Conservation (phyloP, 1,140 invertebrate species). For the Lepidurus apus region DNA sequence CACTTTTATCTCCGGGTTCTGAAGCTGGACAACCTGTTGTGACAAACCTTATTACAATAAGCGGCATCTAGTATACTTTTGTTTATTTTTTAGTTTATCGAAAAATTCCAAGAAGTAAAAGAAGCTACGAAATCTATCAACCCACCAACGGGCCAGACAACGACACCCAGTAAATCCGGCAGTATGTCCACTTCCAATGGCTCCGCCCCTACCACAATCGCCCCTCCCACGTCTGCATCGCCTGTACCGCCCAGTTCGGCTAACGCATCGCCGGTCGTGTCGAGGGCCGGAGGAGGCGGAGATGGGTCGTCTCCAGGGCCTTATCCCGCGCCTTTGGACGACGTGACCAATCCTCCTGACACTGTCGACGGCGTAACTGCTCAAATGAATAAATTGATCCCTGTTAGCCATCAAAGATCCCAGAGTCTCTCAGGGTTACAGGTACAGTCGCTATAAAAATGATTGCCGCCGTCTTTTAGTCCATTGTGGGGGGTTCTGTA, state of each 20-base stretch:
- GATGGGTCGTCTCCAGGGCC: conserved; percentile 14
- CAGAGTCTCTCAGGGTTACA: conserved; percentile 53
- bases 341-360: conserved; percentile 36
- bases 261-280: conserved; percentile 73
- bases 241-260: conserved; percentile 70
- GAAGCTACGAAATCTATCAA: conserved; percentile 63
- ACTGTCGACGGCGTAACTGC: conserved; percentile 37
- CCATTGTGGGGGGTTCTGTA: conserved; percentile 29
- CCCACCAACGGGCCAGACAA: conserved; percentile 8
- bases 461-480: background rate
- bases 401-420: conserved; percentile 48
- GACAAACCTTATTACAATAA: too few relatives aligned
- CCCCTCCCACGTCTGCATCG: conserved; percentile 46
- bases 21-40: too few relatives aligned
- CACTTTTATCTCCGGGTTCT: too few relatives aligned
- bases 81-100: conserved; percentile 72
- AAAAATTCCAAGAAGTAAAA: conserved; percentile 98
- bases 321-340: conserved; percentile 45
- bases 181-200: conserved; percentile 50
- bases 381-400: conserved; percentile 37
- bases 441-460: conserved; percentile 38
- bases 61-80: too few relatives aligned
- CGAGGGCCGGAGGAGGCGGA: conserved; percentile 48
- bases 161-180: conserved; percentile 24
- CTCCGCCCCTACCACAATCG: conserved; percentile 33